Evolutionary conservation across 1,140 invertebrate genomes (phyloP).

Genomic region (Acyrthosiphon pisum): DNA sequence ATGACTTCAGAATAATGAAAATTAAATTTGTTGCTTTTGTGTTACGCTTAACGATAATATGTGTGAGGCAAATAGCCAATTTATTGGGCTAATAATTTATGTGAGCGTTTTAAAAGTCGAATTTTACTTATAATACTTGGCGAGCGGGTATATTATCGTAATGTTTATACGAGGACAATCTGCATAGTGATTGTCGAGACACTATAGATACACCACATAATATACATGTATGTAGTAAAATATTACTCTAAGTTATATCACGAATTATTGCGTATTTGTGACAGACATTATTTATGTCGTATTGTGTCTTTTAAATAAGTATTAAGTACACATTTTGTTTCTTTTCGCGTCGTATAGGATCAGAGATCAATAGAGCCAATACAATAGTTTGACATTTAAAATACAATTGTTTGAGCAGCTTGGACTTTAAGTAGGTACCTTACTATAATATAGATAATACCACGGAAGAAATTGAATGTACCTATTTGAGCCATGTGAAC

Average conservation of each 20-base stretch:
- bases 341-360: not conserved
- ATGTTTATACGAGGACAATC: not conserved
- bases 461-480: too few relatives aligned
- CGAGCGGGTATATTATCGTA: not conserved
- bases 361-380: not conserved
- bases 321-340: not conserved
- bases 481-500: not conserved
- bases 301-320: not conserved
- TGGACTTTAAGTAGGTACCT: not conserved
- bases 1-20: not conserved
- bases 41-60: not conserved
- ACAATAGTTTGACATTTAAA: not conserved
- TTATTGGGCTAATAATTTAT: not conserved
- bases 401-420: not conserved
- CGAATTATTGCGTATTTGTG: not conserved
- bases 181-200: not conserved
- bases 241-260: not conserved
- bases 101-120: not conserved
- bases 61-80: not conserved
- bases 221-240: not conserved
- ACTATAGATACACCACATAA: too few relatives aligned
- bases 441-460: not conserved
- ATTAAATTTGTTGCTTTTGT: conserved; percentile 9
- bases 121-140: not conserved
- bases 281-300: not conserved